Evolutionary conservation across 2,888 invertebrate species (phyloP).

Genomic region (Julus scandinavius): DNA sequence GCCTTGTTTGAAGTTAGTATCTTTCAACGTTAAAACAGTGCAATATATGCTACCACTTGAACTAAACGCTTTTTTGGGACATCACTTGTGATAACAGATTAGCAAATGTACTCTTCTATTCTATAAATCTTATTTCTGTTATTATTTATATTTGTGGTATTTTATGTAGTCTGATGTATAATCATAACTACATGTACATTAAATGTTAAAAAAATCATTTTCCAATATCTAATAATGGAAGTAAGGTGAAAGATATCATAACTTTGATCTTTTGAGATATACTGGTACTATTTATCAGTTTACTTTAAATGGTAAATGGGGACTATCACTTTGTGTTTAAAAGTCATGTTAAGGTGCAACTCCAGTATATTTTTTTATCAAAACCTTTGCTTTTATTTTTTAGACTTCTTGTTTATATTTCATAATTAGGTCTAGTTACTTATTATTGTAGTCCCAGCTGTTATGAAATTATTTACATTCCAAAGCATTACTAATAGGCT

Average conservation of each 20-base stretch:
- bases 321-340: background rate
- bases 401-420: background rate
- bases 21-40: background rate
- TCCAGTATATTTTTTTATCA: constrained; percentile 10
- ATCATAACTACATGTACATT: background rate
- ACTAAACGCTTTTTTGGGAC: background rate
- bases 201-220: background rate
- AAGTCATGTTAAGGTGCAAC: background rate
- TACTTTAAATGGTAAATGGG: background rate
- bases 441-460: background rate
- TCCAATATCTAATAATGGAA: background rate
- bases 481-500: background rate
- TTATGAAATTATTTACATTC: constrained; percentile 3
- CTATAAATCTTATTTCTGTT: background rate
- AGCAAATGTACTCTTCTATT: background rate
- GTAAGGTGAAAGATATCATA: background rate
- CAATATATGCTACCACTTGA: background rate
- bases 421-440: background rate
- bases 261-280: background rate
- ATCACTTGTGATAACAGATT: constrained; percentile 12
- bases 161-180: too few species aligned
- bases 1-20: background rate
- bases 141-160: too few species aligned
- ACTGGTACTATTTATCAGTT: background rate
- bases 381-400: constrained; percentile 20